A percentile compares a stretch with the other conserved stretches of the same genome.
These are phyloP conservation scores for Dicyrtoma fusca DNA, from an alignment of 2,888 invertebrate species.

Conservation along the genomic window DNA sequence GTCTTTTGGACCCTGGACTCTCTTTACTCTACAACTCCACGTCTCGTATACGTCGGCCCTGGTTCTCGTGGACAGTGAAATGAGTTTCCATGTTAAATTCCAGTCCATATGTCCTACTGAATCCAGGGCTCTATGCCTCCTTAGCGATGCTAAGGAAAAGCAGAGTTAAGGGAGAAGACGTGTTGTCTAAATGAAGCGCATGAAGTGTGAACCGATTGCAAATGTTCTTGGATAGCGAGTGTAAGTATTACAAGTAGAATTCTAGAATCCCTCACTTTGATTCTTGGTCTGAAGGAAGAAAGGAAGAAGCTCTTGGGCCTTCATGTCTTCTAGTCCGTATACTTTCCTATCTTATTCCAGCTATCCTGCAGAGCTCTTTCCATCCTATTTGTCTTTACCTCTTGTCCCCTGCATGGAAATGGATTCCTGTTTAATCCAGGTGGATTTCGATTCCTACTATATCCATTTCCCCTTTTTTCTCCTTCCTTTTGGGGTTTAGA, in stretches of 20 bases:
- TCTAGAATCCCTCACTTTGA: slow-evolving; percentile 31
- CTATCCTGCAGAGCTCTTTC: not conserved
- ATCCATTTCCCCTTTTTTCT: not conserved
- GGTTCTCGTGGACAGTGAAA: slow-evolving; percentile 10
- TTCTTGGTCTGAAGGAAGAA: slow-evolving; percentile 8
- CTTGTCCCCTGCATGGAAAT: slow-evolving; percentile 31
- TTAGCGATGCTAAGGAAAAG: slow-evolving; percentile 16
- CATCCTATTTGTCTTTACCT: slow-evolving; percentile 35
- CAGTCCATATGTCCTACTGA: slow-evolving; percentile 8
- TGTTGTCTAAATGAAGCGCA: slow-evolving; percentile 38
- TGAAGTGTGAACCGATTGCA: slow-evolving; percentile 38
- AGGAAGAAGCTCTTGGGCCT: not conserved
- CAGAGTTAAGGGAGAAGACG: slow-evolving; percentile 27
- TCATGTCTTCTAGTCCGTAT: not conserved
- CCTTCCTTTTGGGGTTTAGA: slow-evolving; percentile 2
- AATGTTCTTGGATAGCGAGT: slow-evolving; percentile 21
- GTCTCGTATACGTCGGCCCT: no score
- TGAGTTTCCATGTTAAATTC: slow-evolving; percentile 34
- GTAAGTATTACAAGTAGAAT: not conserved
- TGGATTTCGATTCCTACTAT: slow-evolving; percentile 36
- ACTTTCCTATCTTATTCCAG: not conserved
- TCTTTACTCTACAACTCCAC: no score
- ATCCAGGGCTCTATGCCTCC: no score
- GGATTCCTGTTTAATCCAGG: slow-evolving; percentile 35
- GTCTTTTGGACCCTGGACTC: not conserved